phyloP scores from a whole-genome alignment of 2,113 vertebrate species.

The Pedionomus torquatus region DNA sequence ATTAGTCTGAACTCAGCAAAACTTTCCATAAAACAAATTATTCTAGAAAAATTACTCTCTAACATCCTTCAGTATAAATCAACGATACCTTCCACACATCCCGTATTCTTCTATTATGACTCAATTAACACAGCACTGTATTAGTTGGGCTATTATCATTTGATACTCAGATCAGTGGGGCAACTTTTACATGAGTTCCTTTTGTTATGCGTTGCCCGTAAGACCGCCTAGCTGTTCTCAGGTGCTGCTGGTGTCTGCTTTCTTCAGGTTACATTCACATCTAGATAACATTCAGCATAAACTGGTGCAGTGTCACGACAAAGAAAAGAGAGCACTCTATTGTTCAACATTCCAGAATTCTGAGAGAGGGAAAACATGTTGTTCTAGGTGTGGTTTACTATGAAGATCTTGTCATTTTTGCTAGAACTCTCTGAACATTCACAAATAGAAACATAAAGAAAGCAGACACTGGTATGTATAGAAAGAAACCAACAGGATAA shows the following conservation, averaged over 20 bases:
- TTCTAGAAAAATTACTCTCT: background rate
- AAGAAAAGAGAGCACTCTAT: background rate
- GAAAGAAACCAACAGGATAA: background rate
- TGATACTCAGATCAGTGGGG: background rate
- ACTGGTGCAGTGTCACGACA: background rate
- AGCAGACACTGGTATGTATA: rapidly evolving
- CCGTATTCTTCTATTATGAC: background rate
- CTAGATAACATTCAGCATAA: background rate
- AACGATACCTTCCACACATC: background rate
- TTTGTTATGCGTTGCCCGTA: background rate
- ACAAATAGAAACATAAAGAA: background rate
- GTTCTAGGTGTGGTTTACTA: background rate
- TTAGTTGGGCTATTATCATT: background rate
- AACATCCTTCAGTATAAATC: background rate
- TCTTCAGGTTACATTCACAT: background rate
- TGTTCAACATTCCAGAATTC: background rate
- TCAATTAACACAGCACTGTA: background rate
- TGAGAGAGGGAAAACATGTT: background rate
- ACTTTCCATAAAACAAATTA: conserved; percentile 30
- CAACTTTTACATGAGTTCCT: background rate
- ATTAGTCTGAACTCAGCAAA: background rate
- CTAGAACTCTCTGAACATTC: background rate
- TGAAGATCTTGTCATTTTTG: background rate
- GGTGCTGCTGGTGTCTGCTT: background rate
- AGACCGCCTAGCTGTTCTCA: background rate